These are phyloP conservation scores for Cylindroiulus punctatus DNA, from an alignment of 2,888 invertebrate species.

Conservation along the genomic window DNA sequence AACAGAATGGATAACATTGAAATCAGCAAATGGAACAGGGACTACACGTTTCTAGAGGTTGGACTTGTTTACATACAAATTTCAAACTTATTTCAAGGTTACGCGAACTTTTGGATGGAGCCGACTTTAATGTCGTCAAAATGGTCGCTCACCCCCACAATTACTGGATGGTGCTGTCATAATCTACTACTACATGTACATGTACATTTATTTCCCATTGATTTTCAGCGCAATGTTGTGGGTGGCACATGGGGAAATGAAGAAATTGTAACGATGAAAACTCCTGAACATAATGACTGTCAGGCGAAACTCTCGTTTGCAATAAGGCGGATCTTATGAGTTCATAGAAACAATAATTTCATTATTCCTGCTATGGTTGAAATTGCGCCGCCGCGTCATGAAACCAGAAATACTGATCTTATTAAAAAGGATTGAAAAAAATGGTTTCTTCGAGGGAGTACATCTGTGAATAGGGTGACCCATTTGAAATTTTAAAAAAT, in stretches of 20 bases:
- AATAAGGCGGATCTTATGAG: neutral
- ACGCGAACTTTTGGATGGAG: neutral
- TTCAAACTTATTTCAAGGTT: neutral
- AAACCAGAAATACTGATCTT: neutral
- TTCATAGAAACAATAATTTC: conserved; percentile 9
- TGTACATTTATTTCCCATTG: conserved; percentile 27
- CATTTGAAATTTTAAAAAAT: conserved; percentile 25
- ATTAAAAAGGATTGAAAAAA: neutral
- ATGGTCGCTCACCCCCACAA: conserved; percentile 31
- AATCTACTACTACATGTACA: neutral
- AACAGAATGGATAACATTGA: conserved; percentile 28
- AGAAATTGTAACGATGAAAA: neutral
- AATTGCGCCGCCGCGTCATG: neutral
- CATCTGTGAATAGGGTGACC: neutral
- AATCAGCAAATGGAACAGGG: neutral
- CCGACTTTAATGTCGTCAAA: conserved; percentile 13
- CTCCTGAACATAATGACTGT: neutral
- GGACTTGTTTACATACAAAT: neutral
- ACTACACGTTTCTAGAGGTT: neutral
- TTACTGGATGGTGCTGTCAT: conserved; percentile 18
- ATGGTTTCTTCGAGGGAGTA: conserved; percentile 22
- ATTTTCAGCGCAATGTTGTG: neutral
- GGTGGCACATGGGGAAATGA: neutral
- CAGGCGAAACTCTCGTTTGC: neutral
- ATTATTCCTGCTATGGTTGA: neutral